These are phyloP conservation scores for Bombus polaris DNA, from an alignment of 1,140 invertebrate species.

Conservation along the genomic window DNA sequence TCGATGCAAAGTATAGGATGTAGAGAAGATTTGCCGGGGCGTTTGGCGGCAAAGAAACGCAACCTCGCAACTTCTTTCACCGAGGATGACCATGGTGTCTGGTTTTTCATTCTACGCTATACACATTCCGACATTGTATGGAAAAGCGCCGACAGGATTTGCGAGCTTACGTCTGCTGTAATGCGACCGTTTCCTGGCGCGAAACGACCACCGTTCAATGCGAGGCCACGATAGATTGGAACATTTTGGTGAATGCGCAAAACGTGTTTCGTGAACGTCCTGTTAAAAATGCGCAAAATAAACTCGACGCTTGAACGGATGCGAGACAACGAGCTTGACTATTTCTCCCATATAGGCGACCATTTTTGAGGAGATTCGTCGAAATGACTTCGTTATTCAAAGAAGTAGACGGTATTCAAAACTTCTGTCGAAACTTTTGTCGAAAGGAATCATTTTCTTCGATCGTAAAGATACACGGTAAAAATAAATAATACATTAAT, in stretches of 20 bases:
- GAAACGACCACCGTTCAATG: neutral
- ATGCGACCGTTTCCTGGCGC: neutral
- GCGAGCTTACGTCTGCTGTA: neutral
- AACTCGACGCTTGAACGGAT: neutral
- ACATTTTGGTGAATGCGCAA: neutral
- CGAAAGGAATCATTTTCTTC: neutral
- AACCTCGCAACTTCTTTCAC: neutral
- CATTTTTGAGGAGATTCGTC: neutral
- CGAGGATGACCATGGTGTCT: neutral
- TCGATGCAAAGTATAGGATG: conserved; percentile 19
- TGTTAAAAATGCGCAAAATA: conserved; percentile 2
- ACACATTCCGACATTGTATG: neutral
- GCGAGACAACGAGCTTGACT: neutral
- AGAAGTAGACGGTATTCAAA: neutral
- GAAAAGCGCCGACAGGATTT: conserved; percentile 9
- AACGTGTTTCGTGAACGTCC: neutral
- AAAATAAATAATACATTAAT: neutral
- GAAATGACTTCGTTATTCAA: neutral
- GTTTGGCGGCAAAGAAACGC: conserved; percentile 5
- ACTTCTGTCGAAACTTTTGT: neutral
- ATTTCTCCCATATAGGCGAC: neutral
- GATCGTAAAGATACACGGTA: neutral
- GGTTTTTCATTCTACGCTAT: neutral
- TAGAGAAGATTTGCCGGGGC: conserved; percentile 21
- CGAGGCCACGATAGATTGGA: neutral